Conservation (phyloP, 2,113 vertebrate genomes). For the Chiloscyllium plagiosum region DNA sequence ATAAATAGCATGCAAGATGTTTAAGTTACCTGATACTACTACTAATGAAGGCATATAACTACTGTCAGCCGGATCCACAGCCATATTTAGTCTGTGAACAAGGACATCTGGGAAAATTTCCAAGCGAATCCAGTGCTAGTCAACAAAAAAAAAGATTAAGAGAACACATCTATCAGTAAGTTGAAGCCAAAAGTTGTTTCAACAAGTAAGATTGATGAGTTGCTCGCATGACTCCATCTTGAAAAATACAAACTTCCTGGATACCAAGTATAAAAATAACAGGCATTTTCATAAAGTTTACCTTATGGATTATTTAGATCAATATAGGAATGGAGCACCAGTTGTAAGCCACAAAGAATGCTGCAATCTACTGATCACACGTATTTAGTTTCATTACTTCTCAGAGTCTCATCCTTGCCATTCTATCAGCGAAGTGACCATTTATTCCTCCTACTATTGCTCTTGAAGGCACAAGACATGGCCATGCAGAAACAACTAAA, state of each 20-base stretch:
- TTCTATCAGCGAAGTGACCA: neutral
- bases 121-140: constrained; percentile 92
- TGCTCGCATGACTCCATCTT: neutral
- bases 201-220: neutral
- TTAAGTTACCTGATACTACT: constrained; percentile 80
- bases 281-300: neutral
- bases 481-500: neutral
- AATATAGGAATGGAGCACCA: neutral
- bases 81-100: constrained; percentile 88
- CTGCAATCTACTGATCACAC: neutral
- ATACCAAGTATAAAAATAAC: neutral
- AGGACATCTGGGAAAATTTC: constrained; percentile 94
- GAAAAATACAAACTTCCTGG: neutral
- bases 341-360: neutral
- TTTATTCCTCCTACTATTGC: neutral
- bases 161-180: neutral
- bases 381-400: neutral
- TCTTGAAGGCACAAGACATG: neutral
- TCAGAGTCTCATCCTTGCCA: neutral
- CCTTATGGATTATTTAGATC: neutral
- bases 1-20: neutral
- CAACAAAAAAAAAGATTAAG: constrained; percentile 38
- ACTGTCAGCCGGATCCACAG: constrained; percentile 92
- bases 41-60: constrained; percentile 98
- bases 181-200: neutral